These are phyloP conservation scores for Pyxicephalus adspersus DNA, from an alignment of 2,113 vertebrate genomes.

Conservation along the genomic window DNA sequence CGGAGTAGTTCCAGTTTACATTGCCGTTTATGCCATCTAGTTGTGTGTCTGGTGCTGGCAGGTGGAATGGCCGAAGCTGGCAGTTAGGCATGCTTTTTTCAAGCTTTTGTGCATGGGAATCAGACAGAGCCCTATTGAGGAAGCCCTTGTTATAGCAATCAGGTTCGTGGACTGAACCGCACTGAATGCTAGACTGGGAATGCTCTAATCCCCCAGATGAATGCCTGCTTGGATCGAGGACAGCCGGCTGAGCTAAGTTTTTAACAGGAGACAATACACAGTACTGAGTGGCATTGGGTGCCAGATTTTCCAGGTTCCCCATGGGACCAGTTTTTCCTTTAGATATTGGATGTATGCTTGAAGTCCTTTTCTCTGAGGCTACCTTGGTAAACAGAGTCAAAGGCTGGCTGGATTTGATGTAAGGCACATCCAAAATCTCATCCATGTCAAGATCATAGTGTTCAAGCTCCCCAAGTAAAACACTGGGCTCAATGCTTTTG, in stretches of 20 bases:
- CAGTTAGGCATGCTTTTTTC: slow-evolving; percentile 71
- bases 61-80: slow-evolving; percentile 75
- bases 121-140: slow-evolving; percentile 76
- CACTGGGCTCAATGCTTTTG: slow-evolving; percentile 65
- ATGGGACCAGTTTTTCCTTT: slow-evolving; percentile 73
- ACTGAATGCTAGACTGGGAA: slow-evolving; percentile 73
- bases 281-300: slow-evolving; percentile 72
- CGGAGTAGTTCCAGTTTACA: slow-evolving; percentile 72
- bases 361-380: slow-evolving; percentile 79
- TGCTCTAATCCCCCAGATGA: slow-evolving; percentile 70
- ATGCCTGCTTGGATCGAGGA: slow-evolving; percentile 80
- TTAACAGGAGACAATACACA: slow-evolving; percentile 91
- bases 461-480: slow-evolving; percentile 87
- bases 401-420: slow-evolving; percentile 93
- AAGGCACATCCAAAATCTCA: slow-evolving; percentile 98
- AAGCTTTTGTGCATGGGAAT: slow-evolving; percentile 72
- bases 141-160: slow-evolving; percentile 77
- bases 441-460: slow-evolving; percentile 99
- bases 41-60: slow-evolving; percentile 66
- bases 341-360: slow-evolving; percentile 67
- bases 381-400: slow-evolving; percentile 82
- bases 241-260: slow-evolving; percentile 78
- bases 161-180: slow-evolving; percentile 73
- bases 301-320: slow-evolving; percentile 73
- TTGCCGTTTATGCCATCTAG: slow-evolving; percentile 69